Evolutionary conservation across 1,140 invertebrate species (phyloP).

Genomic region (Heliconius congener): DNA sequence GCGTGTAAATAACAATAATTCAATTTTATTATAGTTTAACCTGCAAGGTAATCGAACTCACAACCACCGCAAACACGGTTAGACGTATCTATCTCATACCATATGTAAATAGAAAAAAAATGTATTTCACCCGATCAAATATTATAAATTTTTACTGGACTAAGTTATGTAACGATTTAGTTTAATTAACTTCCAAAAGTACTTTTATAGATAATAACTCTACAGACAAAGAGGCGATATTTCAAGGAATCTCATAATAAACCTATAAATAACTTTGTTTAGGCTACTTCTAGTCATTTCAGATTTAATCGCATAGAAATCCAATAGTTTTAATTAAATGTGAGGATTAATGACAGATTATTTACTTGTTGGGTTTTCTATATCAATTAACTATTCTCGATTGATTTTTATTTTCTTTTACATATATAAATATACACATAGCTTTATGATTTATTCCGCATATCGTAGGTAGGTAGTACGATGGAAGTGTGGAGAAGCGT

Average conservation of each 20-base stretch:
- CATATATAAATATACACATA: neutral
- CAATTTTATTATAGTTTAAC: too few relatives aligned
- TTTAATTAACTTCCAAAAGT: neutral
- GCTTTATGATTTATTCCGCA: too few relatives aligned
- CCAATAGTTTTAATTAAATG: conserved; percentile 2
- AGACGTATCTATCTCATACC: too few relatives aligned
- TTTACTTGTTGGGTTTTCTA: neutral
- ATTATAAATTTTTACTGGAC: too few relatives aligned
- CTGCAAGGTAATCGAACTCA: too few relatives aligned
- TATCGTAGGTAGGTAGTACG: too few relatives aligned
- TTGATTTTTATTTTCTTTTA: neutral
- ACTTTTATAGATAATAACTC: neutral
- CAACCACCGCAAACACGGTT: too few relatives aligned
- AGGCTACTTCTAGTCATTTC: conserved; percentile 12
- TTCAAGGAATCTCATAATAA: neutral
- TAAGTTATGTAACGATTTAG: too few relatives aligned
- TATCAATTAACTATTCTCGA: neutral
- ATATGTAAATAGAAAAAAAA: too few relatives aligned
- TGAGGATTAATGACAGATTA: neutral
- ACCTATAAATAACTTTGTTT: conserved; percentile 8
- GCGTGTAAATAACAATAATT: too few relatives aligned
- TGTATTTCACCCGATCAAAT: too few relatives aligned
- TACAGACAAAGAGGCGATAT: neutral
- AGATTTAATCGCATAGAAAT: neutral
- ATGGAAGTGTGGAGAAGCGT: too few relatives aligned